Evolutionary conservation across 2,888 invertebrate genomes (phyloP).

Genomic region (Calliphora vomitoria): DNA sequence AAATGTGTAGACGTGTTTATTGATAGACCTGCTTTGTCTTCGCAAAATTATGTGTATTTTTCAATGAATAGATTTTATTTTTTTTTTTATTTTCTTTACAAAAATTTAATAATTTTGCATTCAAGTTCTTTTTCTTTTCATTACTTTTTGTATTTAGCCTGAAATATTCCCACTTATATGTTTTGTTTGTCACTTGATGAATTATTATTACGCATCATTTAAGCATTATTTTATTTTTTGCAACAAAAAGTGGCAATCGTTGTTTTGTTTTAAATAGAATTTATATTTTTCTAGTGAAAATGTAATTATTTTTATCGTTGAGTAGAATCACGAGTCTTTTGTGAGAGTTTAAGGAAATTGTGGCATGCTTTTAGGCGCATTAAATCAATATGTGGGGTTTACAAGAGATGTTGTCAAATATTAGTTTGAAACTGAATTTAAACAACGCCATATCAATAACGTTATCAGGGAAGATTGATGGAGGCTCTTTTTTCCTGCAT

Average conservation of each 20-base stretch:
- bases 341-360: no score
- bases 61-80: neutral
- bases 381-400: no score
- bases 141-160: neutral
- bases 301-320: neutral
- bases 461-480: no score
- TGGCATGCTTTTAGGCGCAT: no score
- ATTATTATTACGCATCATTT: constrained; percentile 40
- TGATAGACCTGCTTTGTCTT: constrained; percentile 47
- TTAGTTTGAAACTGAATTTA: no score
- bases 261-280: constrained; percentile 5
- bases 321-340: no score
- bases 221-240: neutral
- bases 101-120: neutral
- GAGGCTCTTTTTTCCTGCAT: no score
- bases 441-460: no score
- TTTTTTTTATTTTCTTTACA: neutral
- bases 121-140: neutral
- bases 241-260: neutral
- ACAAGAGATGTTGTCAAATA: no score
- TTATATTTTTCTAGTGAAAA: neutral
- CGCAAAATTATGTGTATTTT: neutral
- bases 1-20: constrained; percentile 58
- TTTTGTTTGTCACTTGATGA: constrained; percentile 42
- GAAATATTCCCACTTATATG: neutral